Base-by-base conservation (phyloP, 2,113 vertebrate genomes). In the Rhinichthys klamathensis region DNA sequence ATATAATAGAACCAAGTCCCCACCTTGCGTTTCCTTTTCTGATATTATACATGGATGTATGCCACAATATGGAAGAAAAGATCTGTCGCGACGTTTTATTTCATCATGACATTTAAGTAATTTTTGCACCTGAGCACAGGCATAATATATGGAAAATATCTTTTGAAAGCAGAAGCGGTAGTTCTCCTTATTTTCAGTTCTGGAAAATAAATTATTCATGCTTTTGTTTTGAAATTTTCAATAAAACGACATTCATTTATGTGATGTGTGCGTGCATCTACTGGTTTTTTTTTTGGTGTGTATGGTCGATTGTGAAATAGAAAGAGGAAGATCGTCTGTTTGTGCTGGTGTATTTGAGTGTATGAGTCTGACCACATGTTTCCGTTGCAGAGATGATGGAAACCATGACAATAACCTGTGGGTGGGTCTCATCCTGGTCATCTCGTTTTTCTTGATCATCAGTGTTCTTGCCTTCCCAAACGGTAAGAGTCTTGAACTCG, bases 381-480 rank as follows among this genome's bases (percentile, higher is more conserved):
- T 82, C 90, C 0, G 88, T 93, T 94, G 83, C 93, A 99, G 98
- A 93, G 96, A 99, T 95, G 97, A 99, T 93, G 95, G 96, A 87
- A 95, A 97, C 87, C 96, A 93, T 86, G 97, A 99, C 93, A 96
- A 93, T 89, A 99, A 99, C 92, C 92, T 99, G 86, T 97, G 97
- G 96, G 96, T 96, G 89, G 98, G 98, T 70, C 94, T 98, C 89
- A 96, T 99, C 58, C 96, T 96, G 82, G 96, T 99, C 88, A 92
- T 97, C 92, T 99, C 97, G 89, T 99, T 99, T 94, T 99, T 99
- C 93, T 95, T 98, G 80, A 95, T 99, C 93, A 97, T 99, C 94
- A 99, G 98, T 90, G 97, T 99, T 75, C 93, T 99, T 89, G 97
- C 98, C 77, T 99, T 99, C 93, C 98, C 98, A 38, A 99, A 99